Percentiles rank a stretch among this genome's conserved stretches.
phyloP scores from a whole-genome alignment of 2,113 vertebrate species.

The Lasiurus cinereus region DNA sequence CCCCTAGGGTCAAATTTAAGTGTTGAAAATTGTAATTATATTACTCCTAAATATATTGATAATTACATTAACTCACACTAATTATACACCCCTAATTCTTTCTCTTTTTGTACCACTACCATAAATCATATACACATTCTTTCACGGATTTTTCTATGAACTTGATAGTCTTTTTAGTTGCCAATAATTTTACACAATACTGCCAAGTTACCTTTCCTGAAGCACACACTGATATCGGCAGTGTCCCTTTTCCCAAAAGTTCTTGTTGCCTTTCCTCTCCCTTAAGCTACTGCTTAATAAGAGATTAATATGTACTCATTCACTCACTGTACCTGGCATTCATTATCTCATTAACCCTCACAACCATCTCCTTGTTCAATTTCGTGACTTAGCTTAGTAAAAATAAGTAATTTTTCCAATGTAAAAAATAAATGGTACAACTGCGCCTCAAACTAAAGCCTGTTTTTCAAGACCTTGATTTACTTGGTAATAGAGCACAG shows the following conservation, averaged over 20 bases:
- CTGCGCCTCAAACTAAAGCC: background rate
- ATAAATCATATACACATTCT: conserved; percentile 5
- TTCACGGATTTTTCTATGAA: background rate
- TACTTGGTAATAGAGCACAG: conserved; percentile 27
- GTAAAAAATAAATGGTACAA: conserved; percentile 10
- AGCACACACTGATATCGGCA: background rate
- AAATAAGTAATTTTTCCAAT: background rate
- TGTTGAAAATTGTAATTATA: background rate
- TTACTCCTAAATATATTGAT: conserved; percentile 38
- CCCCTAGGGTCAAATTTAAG: background rate
- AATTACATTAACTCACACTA: background rate
- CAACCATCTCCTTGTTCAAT: background rate
- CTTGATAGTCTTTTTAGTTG: background rate
- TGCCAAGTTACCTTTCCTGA: conserved; percentile 31
- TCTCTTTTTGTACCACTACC: conserved; percentile 27
- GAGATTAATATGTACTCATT: conserved; percentile 12
- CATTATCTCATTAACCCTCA: conserved; percentile 52
- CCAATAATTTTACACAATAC: conserved; percentile 7
- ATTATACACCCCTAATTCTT: background rate
- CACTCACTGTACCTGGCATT: background rate
- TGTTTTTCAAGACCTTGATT: background rate
- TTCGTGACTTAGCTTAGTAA: conserved; percentile 53
- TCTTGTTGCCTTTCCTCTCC: conserved; percentile 11
- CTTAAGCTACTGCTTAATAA: background rate
- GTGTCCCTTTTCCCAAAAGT: conserved; percentile 21